Conservation (phyloP, 2,888 invertebrate species). For the Cataglyphis rosenhaueri region DNA sequence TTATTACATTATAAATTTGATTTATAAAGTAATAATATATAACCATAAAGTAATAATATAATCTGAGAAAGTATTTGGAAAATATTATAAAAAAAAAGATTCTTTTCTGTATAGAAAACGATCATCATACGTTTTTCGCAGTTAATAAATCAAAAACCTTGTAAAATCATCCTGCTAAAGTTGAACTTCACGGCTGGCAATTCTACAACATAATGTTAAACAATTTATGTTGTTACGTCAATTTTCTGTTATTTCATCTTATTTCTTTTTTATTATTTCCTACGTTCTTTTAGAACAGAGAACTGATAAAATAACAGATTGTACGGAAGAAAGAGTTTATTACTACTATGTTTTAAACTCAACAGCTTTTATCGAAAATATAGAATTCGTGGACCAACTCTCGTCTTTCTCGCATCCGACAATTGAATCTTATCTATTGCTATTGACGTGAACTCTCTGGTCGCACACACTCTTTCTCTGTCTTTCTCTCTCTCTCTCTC, state of each 20-base stretch:
- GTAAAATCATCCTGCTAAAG: constrained; percentile 60
- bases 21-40: neutral
- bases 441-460: constrained; percentile 41
- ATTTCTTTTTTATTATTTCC: constrained; percentile 61
- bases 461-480: neutral
- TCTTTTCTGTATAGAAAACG: neutral
- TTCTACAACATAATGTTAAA: constrained; percentile 41
- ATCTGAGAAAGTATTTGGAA: neutral
- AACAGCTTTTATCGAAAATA: constrained; percentile 44
- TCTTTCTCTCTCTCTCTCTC: too few species aligned
- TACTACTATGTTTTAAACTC: constrained; percentile 65
- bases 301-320: constrained; percentile 71
- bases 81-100: constrained; percentile 12
- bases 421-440: constrained; percentile 68
- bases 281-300: constrained; percentile 63
- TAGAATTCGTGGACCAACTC: constrained; percentile 41
- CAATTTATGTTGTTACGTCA: constrained; percentile 66
- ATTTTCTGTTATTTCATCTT: constrained; percentile 73
- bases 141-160: constrained; percentile 6
- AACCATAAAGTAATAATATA: too few species aligned
- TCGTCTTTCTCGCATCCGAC: constrained; percentile 44
- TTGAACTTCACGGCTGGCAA: constrained; percentile 59
- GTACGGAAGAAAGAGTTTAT: constrained; percentile 63
- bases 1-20: neutral
- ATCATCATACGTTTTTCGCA: neutral